Conservation (phyloP, 64 coral and sea anemone species). For the Trachythela sp. region DNA sequence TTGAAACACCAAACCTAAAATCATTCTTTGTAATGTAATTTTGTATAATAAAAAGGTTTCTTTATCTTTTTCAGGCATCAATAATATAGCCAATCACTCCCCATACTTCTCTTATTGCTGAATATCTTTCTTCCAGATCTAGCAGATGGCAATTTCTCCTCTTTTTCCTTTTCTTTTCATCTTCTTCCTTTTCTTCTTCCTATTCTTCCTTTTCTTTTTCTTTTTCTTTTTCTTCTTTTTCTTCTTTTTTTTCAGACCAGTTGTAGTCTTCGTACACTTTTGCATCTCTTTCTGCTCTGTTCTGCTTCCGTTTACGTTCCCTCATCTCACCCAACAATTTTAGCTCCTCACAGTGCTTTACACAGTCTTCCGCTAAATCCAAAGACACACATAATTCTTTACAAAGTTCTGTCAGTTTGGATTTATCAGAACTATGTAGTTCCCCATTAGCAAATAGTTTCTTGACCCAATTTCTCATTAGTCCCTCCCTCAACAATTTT, state of each 20-base stretch:
- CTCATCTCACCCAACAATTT: conserved; percentile 34
- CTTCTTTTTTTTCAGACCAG: conserved; percentile 22
- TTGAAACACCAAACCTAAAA: no score
- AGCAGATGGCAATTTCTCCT: neutral
- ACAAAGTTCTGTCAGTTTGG: conserved; percentile 20
- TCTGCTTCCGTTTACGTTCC: conserved; percentile 23
- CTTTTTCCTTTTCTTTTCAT: conserved; percentile 24
- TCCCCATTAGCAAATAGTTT: conserved; percentile 36
- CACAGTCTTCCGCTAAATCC: conserved; percentile 29
- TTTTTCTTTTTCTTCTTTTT: neutral
- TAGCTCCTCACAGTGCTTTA: conserved; percentile 43
- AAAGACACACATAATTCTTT: conserved; percentile 48
- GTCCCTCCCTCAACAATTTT: no score
- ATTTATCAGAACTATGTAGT: conserved; percentile 36
- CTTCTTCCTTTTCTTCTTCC: conserved; percentile 33
- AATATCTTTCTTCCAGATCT: conserved; percentile 40
- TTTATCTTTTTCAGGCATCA: no score
- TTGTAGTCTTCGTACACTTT: conserved; percentile 38
- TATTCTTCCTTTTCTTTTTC: neutral
- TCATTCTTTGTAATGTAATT: no score
- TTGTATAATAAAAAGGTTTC: no score
- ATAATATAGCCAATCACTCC: no score
- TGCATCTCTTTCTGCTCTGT: conserved; percentile 21
- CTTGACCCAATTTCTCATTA: no score
- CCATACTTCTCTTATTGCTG: no score